Percentiles rank a stretch among this genome's conserved stretches.
Evolutionary conservation across 1,140 invertebrate genomes (phyloP).

Genomic region (Tetragonula clypearis): DNA sequence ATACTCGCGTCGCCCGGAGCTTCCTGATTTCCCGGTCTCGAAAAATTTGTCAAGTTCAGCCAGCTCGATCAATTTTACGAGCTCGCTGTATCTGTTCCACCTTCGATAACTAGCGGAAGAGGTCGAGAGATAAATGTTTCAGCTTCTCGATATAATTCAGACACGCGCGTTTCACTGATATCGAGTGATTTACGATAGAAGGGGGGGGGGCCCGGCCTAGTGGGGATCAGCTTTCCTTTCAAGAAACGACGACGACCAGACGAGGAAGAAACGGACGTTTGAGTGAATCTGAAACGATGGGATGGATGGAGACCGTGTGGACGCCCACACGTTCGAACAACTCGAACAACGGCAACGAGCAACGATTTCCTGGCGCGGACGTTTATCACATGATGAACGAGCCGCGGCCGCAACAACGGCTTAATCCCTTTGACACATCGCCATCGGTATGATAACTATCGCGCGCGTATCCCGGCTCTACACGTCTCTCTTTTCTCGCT

Average conservation of each 20-base stretch:
- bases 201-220: too few relatives aligned
- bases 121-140: neutral
- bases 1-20: too few relatives aligned
- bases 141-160: constrained; percentile 24
- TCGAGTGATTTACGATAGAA: constrained; percentile 7
- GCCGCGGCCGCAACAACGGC: constrained; percentile 66
- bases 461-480: neutral
- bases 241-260: neutral
- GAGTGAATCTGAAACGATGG: constrained; percentile 23
- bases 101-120: neutral
- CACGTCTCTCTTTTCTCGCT: constrained; percentile 9
- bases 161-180: neutral
- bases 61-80: neutral
- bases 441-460: constrained; percentile 24
- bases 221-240: neutral
- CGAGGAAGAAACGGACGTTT: constrained; percentile 22
- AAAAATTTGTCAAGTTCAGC: neutral
- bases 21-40: neutral
- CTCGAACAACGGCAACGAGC: constrained; percentile 22
- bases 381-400: constrained; percentile 76
- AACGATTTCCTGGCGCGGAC: constrained; percentile 73
- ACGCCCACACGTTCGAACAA: constrained; percentile 65
- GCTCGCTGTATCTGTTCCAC: neutral
- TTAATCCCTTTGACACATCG: constrained; percentile 71
- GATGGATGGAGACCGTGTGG: constrained; percentile 10